A percentile compares a stretch with the other conserved stretches of the same genome.
Evolutionary conservation across 2,797 vertebrate species (phyloP).

Genomic region (Crypturellus tataupa): DNA sequence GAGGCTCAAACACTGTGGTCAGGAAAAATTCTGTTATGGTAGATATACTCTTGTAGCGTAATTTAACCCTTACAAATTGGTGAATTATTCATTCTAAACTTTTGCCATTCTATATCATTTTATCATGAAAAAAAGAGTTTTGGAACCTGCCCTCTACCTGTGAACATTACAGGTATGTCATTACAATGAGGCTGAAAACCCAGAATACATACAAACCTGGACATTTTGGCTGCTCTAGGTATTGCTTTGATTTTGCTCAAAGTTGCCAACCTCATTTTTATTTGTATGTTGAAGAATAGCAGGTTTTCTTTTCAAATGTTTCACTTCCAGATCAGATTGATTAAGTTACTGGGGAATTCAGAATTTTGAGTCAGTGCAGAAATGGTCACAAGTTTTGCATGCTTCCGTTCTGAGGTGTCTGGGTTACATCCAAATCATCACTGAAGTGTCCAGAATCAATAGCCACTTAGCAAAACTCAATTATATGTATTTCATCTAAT

Average conservation of each 20-base stretch:
- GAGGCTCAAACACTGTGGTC: background rate
- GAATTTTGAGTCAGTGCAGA: background rate
- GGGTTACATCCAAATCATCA: constrained; percentile 24
- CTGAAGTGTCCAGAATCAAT: background rate
- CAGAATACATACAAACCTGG: background rate
- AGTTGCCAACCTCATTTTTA: background rate
- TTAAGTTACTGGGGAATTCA: background rate
- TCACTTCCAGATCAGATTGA: background rate
- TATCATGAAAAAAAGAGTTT: background rate
- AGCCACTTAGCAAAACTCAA: constrained; percentile 44
- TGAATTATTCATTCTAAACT: background rate
- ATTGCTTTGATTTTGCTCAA: background rate
- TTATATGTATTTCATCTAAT: constrained; percentile 40
- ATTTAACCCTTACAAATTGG: background rate
- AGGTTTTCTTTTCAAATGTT: background rate
- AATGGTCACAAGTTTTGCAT: background rate
- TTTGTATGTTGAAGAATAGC: background rate
- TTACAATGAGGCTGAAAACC: constrained; percentile 1
- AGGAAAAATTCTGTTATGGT: background rate
- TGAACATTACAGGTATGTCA: background rate
- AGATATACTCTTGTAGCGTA: background rate
- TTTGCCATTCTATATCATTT: background rate
- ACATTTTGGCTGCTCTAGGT: background rate
- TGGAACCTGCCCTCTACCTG: background rate
- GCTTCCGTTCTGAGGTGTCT: background rate